Conservation (phyloP, 1,140 invertebrate genomes). For the Euura lappo region DNA sequence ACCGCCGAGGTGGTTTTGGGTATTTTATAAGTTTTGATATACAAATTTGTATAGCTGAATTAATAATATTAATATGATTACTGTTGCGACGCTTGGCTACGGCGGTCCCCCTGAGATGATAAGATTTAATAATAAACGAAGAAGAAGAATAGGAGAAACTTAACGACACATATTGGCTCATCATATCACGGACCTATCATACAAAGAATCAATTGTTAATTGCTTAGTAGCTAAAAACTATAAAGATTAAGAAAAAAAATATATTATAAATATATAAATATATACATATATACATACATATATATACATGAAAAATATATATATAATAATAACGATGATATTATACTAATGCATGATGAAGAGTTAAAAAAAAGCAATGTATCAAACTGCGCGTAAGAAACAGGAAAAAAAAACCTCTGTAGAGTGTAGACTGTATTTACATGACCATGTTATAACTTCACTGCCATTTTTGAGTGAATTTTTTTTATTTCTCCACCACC, state of each 20-base stretch:
- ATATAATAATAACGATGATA: conserved; percentile 32
- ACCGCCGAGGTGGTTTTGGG: conserved; percentile 50
- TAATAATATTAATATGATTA: conserved; percentile 38
- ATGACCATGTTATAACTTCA: conserved; percentile 49
- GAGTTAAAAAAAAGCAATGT: conserved; percentile 45
- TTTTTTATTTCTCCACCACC: not conserved
- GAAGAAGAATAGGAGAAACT: conserved; percentile 30
- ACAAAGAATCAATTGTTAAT: conserved; percentile 52
- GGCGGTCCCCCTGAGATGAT: conserved; percentile 35
- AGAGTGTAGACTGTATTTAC: conserved; percentile 53
- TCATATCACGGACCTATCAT: conserved; percentile 56
- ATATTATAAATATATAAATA: conserved; percentile 41
- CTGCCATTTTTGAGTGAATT: conserved; percentile 44
- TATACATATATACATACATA: conserved; percentile 31
- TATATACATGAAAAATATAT: conserved; percentile 37
- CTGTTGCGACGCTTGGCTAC: conserved; percentile 43
- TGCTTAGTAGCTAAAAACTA: conserved; percentile 55
- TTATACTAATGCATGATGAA: conserved; percentile 50
- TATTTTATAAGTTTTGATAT: conserved; percentile 61
- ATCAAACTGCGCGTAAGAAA: conserved; percentile 45
- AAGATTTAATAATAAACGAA: too few species aligned
- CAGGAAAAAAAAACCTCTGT: conserved; percentile 39
- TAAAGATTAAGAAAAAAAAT: conserved; percentile 32
- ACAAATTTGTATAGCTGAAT: conserved; percentile 50
- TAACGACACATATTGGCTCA: conserved; percentile 54